A percentile compares a stretch with the other conserved stretches of the same genome.
Conservation (phyloP, 2,888 invertebrate genomes). For the Himalopsyche tibetana region DNA sequence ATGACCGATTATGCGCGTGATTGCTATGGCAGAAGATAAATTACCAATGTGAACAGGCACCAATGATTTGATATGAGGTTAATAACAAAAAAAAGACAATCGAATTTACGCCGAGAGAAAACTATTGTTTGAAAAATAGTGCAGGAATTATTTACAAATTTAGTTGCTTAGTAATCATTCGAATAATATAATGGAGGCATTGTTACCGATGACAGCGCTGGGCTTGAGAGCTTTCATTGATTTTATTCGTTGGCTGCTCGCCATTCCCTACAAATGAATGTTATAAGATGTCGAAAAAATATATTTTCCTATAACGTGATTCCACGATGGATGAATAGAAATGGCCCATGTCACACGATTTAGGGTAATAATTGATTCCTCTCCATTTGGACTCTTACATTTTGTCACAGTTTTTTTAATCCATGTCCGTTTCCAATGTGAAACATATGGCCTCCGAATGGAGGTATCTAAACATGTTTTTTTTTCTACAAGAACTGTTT, state of each 20-base stretch:
- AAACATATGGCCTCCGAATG: no score
- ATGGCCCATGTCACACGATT: no score
- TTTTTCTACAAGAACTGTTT: no score
- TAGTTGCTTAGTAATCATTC: neutral
- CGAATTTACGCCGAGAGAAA: neutral
- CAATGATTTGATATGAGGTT: neutral
- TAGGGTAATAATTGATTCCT: no score
- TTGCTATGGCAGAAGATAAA: conserved; percentile 17
- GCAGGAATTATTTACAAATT: neutral
- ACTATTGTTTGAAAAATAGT: neutral
- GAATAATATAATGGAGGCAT: neutral
- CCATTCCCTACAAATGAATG: no score
- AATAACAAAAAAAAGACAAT: neutral
- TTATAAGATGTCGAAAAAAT: no score
- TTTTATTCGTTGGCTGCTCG: neutral
- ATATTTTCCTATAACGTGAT: no score
- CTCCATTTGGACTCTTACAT: no score
- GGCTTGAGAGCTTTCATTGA: conserved; percentile 1
- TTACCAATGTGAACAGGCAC: neutral
- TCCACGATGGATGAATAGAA: no score
- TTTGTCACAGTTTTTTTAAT: no score
- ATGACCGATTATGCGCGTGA: conserved; percentile 3
- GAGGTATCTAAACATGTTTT: no score
- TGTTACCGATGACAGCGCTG: neutral
- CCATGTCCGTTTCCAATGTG: no score